A percentile compares a stretch with the other conserved stretches of the same genome.
Evolutionary conservation across 2,797 vertebrate genomes (phyloP).

Genomic region (Aeoliscus strigatus): DNA sequence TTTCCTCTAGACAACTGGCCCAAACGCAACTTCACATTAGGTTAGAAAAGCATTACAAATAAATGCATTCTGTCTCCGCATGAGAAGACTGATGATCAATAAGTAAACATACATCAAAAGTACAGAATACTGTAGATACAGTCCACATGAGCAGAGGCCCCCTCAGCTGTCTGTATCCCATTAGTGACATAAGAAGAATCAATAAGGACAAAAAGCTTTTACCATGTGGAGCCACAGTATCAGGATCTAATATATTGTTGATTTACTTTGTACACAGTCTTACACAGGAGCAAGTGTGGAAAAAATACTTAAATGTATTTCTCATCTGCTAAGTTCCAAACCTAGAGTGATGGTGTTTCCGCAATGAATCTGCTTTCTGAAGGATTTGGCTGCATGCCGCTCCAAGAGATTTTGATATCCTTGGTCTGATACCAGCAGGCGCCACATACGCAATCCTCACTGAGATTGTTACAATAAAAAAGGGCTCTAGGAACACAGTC

Average conservation of each 20-base stretch:
- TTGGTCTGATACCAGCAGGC: slow-evolving; percentile 51
- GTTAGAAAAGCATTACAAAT: slow-evolving; percentile 54
- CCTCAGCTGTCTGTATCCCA: slow-evolving; percentile 9
- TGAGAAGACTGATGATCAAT: slow-evolving; percentile 31
- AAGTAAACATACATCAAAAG: slow-evolving; percentile 23
- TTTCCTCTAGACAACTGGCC: slow-evolving; percentile 64
- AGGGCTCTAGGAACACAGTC: slow-evolving; percentile 47
- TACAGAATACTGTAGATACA: slow-evolving; percentile 10
- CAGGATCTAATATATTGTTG: neutral
- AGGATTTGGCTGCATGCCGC: slow-evolving; percentile 31
- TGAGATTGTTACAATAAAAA: slow-evolving; percentile 55
- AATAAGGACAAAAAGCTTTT: slow-evolving; percentile 3
- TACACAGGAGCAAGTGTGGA: neutral
- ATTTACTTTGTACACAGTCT: slow-evolving; percentile 7
- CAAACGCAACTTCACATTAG: slow-evolving; percentile 60
- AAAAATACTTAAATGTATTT: slow-evolving; percentile 13
- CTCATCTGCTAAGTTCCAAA: slow-evolving; percentile 18
- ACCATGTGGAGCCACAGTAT: neutral
- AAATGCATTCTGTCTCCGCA: slow-evolving; percentile 31
- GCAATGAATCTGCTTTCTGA: slow-evolving; percentile 23
- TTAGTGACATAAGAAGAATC: slow-evolving; percentile 6
- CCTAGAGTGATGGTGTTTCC: slow-evolving; percentile 19
- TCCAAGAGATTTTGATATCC: slow-evolving; percentile 51
- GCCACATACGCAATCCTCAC: slow-evolving; percentile 50
- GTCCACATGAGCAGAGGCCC: neutral